Conservation (phyloP, 2,888 invertebrate genomes). For the Agrotis ipsilon region DNA sequence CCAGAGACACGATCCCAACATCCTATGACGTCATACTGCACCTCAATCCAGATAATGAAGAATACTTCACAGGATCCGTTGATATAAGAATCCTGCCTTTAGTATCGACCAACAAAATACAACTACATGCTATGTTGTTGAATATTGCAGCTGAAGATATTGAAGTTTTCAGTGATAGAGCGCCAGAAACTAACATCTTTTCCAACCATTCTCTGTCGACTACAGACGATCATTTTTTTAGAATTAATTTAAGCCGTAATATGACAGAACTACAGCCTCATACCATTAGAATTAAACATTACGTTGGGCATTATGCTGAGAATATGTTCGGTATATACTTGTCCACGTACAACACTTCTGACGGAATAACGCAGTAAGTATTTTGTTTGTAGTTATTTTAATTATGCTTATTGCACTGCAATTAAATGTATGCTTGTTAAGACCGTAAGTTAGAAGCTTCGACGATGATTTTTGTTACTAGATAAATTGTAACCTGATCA, state of each 20-base stretch:
- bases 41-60: conserved; percentile 83
- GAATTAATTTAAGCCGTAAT: conserved; percentile 78
- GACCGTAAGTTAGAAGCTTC: too few relatives aligned
- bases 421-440: too few relatives aligned
- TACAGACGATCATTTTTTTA: conserved; percentile 87
- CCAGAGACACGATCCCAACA: conserved; percentile 87
- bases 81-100: conserved; percentile 80
- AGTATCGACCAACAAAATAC: conserved; percentile 74
- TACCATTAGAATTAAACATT: conserved; percentile 88
- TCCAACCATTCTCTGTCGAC: conserved; percentile 65
- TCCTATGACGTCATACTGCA: conserved; percentile 89
- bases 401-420: too few relatives aligned
- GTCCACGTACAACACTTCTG: conserved; percentile 86
- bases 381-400: conserved; percentile 11
- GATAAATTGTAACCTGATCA: too few relatives aligned
- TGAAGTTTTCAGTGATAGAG: conserved; percentile 66
- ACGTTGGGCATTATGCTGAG: conserved; percentile 89
- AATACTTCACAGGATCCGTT: conserved; percentile 85
- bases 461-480: too few relatives aligned
- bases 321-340: conserved; percentile 93
- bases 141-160: conserved; percentile 69
- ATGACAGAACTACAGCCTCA: conserved; percentile 83
- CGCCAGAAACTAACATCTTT: conserved; percentile 65
- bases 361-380: conserved; percentile 77
- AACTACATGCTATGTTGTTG: conserved; percentile 88